phyloP scores from a whole-genome alignment of 2,113 vertebrate genomes.

The Myrmophylax atrothorax region DNA sequence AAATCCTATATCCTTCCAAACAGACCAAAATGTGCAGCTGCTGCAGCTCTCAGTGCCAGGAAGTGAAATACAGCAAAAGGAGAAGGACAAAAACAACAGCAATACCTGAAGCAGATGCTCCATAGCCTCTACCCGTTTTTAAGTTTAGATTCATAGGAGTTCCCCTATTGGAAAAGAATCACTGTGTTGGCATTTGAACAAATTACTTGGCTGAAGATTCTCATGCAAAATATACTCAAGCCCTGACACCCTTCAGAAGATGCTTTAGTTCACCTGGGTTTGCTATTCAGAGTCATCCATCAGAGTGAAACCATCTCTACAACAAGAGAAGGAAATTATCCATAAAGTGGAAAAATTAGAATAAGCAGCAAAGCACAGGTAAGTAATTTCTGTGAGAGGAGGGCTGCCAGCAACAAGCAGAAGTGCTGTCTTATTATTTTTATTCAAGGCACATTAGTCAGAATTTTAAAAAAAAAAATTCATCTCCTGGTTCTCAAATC shows the following conservation, averaged over 20 bases:
- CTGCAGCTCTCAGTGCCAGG: not conserved
- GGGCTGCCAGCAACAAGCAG: conserved; percentile 1
- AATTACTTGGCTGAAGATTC: not conserved
- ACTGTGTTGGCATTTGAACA: not conserved
- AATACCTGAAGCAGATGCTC: conserved; percentile 69
- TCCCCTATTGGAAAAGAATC: conserved; percentile 65
- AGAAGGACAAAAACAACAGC: conserved; percentile 34
- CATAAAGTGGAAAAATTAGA: not conserved
- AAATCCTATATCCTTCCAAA: not conserved
- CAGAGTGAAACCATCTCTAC: not conserved
- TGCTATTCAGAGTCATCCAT: not conserved
- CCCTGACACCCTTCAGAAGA: not conserved
- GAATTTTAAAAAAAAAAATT: not conserved
- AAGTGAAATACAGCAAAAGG: not conserved
- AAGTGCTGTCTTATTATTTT: not conserved
- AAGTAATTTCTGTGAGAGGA: not conserved
- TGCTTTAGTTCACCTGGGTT: not conserved
- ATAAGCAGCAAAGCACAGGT: not conserved
- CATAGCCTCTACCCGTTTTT: conserved; percentile 75
- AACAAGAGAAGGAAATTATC: not conserved
- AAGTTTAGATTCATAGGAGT: conserved; percentile 77
- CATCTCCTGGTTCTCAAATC: not conserved
- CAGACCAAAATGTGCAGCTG: not conserved
- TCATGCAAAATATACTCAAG: not conserved
- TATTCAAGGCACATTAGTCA: not conserved